These are phyloP conservation scores for Lepus oiostolus DNA, from an alignment of 2,797 vertebrate genomes.

Conservation along the genomic window DNA sequence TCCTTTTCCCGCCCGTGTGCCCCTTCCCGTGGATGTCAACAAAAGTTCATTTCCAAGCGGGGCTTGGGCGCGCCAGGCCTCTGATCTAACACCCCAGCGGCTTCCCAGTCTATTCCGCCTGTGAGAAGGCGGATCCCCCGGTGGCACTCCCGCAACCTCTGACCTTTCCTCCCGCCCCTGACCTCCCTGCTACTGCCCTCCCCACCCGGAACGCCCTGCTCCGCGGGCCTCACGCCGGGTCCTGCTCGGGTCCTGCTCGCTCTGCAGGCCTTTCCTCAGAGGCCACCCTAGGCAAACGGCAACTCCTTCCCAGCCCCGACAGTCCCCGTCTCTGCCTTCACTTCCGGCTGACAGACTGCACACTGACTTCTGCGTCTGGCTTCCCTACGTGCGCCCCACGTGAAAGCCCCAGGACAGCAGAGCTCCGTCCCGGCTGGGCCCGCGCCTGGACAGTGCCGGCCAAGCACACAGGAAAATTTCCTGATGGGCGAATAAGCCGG, in stretches of 20 bases:
- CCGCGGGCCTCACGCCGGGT: background rate
- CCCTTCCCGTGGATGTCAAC: background rate
- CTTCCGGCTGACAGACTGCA: background rate
- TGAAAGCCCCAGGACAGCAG: background rate
- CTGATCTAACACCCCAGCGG: background rate
- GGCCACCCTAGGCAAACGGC: background rate
- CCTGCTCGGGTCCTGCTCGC: background rate
- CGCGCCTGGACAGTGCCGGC: background rate
- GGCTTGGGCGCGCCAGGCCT: background rate
- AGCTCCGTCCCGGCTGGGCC: background rate
- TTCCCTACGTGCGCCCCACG: too few relatives aligned
- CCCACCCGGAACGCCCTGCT: background rate
- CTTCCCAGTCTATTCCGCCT: background rate
- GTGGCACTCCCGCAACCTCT: background rate
- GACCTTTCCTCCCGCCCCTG: background rate
- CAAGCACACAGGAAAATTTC: background rate
- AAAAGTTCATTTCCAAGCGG: background rate
- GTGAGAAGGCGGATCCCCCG: background rate
- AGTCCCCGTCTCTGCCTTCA: background rate
- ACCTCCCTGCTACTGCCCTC: background rate
- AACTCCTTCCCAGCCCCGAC: background rate
- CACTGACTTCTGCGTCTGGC: background rate
- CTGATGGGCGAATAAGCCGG: background rate
- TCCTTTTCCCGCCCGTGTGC: background rate
- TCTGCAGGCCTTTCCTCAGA: background rate